Conservation (phyloP, 1,140 invertebrate species). For the Panagrolaimus sp. region DNA sequence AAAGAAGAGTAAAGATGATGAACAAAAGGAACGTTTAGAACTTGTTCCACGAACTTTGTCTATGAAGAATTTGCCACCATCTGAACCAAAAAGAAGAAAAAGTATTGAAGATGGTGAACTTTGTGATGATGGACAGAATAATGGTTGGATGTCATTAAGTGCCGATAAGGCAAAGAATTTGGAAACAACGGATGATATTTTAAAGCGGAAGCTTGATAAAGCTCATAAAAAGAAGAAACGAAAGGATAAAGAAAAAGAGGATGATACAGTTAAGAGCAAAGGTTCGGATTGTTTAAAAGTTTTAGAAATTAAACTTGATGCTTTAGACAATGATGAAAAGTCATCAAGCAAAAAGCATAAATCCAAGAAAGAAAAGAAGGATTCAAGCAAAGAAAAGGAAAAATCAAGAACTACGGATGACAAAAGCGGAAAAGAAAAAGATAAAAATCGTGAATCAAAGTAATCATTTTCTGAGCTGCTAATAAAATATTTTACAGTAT, state of each 20-base stretch:
- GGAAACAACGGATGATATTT: background rate
- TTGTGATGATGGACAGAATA: background rate
- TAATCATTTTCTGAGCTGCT: background rate
- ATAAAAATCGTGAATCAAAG: background rate
- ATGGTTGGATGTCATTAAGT: conserved; percentile 11
- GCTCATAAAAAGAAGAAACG: too few relatives aligned
- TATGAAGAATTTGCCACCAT: background rate
- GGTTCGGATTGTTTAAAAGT: too few relatives aligned
- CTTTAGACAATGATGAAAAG: background rate
- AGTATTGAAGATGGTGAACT: conserved; percentile 6
- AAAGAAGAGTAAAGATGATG: background rate
- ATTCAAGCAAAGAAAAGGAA: background rate
- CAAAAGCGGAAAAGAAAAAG: background rate
- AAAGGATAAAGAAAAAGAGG: background rate
- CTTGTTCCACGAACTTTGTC: background rate
- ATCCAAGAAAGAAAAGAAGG: conserved; percentile 7
- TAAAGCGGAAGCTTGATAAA: background rate
- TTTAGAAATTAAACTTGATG: too few relatives aligned
- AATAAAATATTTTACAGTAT: too few relatives aligned
- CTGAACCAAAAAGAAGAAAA: background rate
- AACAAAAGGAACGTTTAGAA: background rate
- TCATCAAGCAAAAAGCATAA: background rate
- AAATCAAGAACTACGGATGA: background rate
- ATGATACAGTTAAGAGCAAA: background rate
- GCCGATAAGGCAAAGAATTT: background rate